Base-by-base conservation (phyloP, 1,140 invertebrate genomes). In the Portunus trituberculatus region DNA sequence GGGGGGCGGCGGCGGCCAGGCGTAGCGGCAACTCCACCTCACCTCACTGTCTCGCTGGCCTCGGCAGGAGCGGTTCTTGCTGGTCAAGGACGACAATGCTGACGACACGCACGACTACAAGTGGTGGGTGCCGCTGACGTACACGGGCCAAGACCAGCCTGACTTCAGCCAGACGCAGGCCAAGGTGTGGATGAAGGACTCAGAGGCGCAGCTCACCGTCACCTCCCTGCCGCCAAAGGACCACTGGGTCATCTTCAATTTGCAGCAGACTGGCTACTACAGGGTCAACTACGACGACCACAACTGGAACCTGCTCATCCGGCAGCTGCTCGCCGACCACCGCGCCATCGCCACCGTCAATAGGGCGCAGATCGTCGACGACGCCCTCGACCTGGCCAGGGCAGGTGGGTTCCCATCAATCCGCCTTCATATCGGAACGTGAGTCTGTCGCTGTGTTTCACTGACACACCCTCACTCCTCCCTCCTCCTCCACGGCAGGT, bases 261-360 rank as follows among this genome's bases (percentile, higher is more conserved):
- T 96, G 46, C 96, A 94, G 32, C 93, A 96, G 93, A 96, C 96
- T 25, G 96, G 96, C 29, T 98, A 97, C 96, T 98, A 97, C 96
- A 96, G 97, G 92, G 97, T 98, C 0, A 97, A 97, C 95, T 98
- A 98, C 84, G 97, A 98, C 59, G 31, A 93, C 0, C 91, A 95
- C 0, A 98, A 97, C 95, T 98, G 97, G 97, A 76, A 96, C 16
- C 93, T 97, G 32, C 96, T 97, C 2, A 97, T 96, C 4, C 82
- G 96, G 4, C 97, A 97, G 89, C 95, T 97, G 10, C 95, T 96
- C 10, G 96, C 90, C 0, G 96, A 97, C 91, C 96, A 96, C 39
- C 96, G 95, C 25, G 96, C 96, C 10, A 97, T 98, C 84, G 96
- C 97, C 45, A 91, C 96, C 7, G 96, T 97, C 0, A 98, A 97